Conservation (phyloP, 2,797 vertebrate genomes). For the Pelodytes ibericus region DNA sequence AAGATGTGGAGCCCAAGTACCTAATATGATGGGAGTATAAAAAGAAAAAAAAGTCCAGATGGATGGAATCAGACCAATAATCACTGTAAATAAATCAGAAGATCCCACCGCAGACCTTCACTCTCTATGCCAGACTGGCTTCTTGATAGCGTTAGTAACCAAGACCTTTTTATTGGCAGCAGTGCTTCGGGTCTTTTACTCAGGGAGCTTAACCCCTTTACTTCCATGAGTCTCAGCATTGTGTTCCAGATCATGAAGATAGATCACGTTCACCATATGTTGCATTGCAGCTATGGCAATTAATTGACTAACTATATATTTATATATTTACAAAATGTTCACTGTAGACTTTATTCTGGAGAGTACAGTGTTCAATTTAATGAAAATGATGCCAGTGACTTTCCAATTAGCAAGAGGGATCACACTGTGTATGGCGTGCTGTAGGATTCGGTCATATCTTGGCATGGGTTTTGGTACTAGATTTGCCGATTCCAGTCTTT, state of each 20-base stretch:
- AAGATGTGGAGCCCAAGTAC: not conserved
- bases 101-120: not conserved
- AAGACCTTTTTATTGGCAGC: not conserved
- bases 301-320: slow-evolving; percentile 4
- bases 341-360: too few species aligned
- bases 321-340: too few species aligned
- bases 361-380: not conserved
- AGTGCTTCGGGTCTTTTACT: too few species aligned
- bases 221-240: too few species aligned
- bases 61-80: not conserved
- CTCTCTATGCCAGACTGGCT: not conserved
- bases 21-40: not conserved
- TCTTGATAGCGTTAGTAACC: not conserved
- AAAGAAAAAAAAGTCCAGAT: not conserved
- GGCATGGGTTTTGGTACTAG: not conserved
- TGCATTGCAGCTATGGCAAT: not conserved
- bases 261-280: not conserved
- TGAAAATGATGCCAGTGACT: not conserved
- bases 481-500: not conserved
- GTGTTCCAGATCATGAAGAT: too few species aligned
- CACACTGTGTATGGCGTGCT: not conserved
- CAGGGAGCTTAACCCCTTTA: too few species aligned
- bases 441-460: not conserved
- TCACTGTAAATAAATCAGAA: slow-evolving; percentile 11
- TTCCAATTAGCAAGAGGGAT: not conserved